phyloP scores from a whole-genome alignment of 1,140 invertebrate species.

The Bombus terrestris region DNA sequence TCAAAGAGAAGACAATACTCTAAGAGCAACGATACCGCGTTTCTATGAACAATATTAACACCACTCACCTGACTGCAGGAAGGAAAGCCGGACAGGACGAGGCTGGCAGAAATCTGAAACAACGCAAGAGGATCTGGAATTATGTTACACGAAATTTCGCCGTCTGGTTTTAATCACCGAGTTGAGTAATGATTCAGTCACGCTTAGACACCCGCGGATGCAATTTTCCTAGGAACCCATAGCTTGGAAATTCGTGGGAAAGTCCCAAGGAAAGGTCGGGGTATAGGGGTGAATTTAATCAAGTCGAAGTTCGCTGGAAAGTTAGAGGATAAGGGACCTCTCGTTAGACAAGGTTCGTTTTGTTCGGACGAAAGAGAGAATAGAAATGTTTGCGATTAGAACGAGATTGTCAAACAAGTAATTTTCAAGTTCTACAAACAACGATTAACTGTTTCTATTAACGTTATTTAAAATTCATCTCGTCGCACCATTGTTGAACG shows the following conservation, averaged over 20 bases:
- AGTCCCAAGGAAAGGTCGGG: background rate
- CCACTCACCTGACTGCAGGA: conserved; percentile 59
- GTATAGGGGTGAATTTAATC: conserved; percentile 18
- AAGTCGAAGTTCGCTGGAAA: background rate
- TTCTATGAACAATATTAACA: conserved; percentile 23
- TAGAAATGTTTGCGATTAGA: background rate
- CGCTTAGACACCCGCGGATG: background rate
- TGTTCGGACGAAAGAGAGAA: background rate
- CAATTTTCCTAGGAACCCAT: background rate
- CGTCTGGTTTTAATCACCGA: background rate
- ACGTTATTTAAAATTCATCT: background rate
- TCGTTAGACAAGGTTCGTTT: background rate
- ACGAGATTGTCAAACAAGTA: background rate
- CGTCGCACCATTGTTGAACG: too few relatives aligned
- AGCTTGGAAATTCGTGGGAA: conserved; percentile 13
- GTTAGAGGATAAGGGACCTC: background rate
- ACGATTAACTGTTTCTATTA: background rate
- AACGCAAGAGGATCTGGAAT: conserved; percentile 43
- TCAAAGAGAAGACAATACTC: background rate
- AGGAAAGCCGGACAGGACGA: conserved; percentile 53
- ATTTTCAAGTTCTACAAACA: background rate
- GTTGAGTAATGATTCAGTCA: conserved; percentile 13
- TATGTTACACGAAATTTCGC: conserved; percentile 21
- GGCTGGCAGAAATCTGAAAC: conserved; percentile 62
- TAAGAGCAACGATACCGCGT: background rate